A percentile compares a stretch with the other conserved stretches of the same genome.
Evolutionary conservation across 2,888 invertebrate species (phyloP).

Genomic region (Margaritifera margaritifera): DNA sequence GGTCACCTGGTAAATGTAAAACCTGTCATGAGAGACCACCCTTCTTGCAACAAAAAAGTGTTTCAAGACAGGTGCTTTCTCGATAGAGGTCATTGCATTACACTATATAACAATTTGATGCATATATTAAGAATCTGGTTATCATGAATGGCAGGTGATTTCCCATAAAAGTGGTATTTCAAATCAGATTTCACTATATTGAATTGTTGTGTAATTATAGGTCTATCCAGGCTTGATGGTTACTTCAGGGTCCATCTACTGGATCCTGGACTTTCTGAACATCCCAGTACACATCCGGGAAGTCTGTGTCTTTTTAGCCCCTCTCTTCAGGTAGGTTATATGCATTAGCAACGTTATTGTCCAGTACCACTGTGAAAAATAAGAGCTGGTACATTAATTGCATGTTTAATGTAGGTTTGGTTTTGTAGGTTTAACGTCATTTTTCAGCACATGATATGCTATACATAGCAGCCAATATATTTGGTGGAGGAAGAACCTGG

Average conservation of each 20-base stretch:
- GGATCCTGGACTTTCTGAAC: slow-evolving; percentile 90
- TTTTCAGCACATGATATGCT: too few relatives aligned
- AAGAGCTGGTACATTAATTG: neutral
- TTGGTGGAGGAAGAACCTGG: too few relatives aligned
- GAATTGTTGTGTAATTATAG: slow-evolving; percentile 62
- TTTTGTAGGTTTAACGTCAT: neutral
- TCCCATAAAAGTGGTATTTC: too few relatives aligned
- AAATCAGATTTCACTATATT: slow-evolving; percentile 5
- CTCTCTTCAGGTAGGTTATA: slow-evolving; percentile 86
- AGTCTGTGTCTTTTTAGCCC: slow-evolving; percentile 98
- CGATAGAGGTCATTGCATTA: neutral
- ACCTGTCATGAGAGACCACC: too few relatives aligned
- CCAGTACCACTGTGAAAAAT: neutral
- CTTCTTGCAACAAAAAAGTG: too few relatives aligned
- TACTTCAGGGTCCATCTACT: slow-evolving; percentile 97
- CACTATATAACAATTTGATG: neutral
- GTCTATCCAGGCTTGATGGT: slow-evolving; percentile 99
- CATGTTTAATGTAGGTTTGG: neutral
- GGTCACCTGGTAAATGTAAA: too few relatives aligned
- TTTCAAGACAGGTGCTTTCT: neutral
- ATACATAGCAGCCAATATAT: too few relatives aligned
- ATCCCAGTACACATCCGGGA: slow-evolving; percentile 99
- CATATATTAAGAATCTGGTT: neutral
- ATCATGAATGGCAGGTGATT: neutral
- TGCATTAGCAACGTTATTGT: neutral